Evolutionary conservation across 2,113 vertebrate species (phyloP).

Genomic region (Gopherus flavomarginatus): DNA sequence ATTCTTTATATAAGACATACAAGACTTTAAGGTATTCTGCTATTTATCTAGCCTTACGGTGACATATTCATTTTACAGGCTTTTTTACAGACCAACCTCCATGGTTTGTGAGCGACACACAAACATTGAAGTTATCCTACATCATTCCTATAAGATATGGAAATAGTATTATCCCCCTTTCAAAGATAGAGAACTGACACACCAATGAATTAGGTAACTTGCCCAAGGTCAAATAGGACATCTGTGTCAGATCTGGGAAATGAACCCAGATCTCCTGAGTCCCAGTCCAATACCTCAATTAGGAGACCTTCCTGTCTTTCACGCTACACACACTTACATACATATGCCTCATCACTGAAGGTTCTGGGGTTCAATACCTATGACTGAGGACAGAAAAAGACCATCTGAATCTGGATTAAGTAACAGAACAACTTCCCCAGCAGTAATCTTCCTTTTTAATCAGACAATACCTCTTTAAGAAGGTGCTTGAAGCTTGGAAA

Average conservation of each 20-base stretch:
- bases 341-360: not conserved
- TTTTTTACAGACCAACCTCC: not conserved
- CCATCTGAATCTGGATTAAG: not conserved
- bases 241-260: not conserved
- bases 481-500: not conserved
- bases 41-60: conserved; percentile 32
- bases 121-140: not conserved
- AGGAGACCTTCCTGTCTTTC: not conserved
- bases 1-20: conserved; percentile 10
- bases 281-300: not conserved
- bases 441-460: not conserved
- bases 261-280: not conserved
- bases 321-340: not conserved
- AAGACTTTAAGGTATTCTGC: not conserved
- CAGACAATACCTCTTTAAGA: not conserved
- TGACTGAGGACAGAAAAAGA: not conserved
- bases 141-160: not conserved
- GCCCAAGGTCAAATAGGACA: not conserved
- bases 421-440: not conserved
- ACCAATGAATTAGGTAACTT: not conserved
- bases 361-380: not conserved
- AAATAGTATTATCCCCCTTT: not conserved
- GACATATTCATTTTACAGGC: conserved; percentile 67
- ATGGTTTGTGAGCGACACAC: not conserved
- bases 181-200: not conserved